Conservation (phyloP, 2,888 invertebrate genomes). For the Agrochola lychnidis region DNA sequence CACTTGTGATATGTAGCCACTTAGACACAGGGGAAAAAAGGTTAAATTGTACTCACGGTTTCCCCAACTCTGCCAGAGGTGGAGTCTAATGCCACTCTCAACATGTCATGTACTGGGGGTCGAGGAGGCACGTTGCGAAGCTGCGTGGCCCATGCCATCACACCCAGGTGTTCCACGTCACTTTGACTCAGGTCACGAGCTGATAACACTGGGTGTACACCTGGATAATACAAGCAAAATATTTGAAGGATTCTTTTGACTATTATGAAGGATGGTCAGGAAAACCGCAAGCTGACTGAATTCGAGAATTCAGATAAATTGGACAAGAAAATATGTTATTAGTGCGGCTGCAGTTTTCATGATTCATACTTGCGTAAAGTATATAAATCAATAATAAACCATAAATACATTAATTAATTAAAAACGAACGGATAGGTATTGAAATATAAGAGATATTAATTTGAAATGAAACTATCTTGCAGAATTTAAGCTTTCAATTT, state of each 20-base stretch:
- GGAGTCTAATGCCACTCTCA: constrained; percentile 95
- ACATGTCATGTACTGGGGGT: constrained; percentile 95
- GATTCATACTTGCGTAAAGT: background rate
- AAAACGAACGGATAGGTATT: too few species aligned
- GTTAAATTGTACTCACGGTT: constrained; percentile 91
- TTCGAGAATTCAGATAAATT: background rate
- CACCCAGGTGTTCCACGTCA: constrained; percentile 98
- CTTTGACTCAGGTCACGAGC: constrained; percentile 98
- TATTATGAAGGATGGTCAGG: background rate
- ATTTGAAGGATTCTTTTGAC: background rate
- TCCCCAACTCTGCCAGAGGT: constrained; percentile 96
- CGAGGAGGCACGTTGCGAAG: constrained; percentile 97
- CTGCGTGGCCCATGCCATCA: constrained; percentile 99
- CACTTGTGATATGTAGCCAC: background rate
- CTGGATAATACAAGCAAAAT: constrained; percentile 75
- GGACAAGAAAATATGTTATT: background rate
- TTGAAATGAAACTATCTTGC: background rate
- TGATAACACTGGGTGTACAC: constrained; percentile 97
- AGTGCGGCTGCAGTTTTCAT: background rate
- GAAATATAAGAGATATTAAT: background rate
- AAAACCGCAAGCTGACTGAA: background rate
- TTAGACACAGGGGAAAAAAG: background rate
- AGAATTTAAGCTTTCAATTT: background rate
- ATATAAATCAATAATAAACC: background rate
- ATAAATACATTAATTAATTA: background rate